Evolutionary conservation across 2,797 vertebrate species (phyloP).

Genomic region (Cichlasoma orientale): DNA sequence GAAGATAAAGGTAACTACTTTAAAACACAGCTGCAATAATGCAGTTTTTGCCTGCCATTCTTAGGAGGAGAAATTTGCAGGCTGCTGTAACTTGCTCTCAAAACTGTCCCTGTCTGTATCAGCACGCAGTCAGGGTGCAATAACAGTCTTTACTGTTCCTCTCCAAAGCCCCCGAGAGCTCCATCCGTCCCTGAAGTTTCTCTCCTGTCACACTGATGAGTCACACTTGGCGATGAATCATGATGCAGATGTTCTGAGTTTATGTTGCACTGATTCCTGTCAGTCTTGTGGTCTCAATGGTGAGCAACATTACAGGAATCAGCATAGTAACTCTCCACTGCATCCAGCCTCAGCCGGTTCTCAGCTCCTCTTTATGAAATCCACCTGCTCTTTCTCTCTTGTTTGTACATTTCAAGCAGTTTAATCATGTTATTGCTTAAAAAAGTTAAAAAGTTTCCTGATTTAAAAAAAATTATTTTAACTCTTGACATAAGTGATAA

Average conservation of each 20-base stretch:
- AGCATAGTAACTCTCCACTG: conserved; percentile 7
- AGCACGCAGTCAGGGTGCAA: background rate
- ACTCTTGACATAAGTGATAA: background rate
- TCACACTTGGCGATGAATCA: conserved; percentile 16
- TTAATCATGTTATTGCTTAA: background rate
- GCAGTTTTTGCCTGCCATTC: background rate
- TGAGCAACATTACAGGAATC: conserved; percentile 37
- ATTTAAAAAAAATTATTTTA: background rate
- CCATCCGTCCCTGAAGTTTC: background rate
- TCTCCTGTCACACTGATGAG: conserved; percentile 24
- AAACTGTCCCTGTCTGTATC: background rate
- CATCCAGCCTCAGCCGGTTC: background rate
- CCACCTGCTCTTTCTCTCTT: background rate
- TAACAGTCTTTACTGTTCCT: background rate
- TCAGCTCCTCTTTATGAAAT: background rate
- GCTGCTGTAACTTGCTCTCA: rapidly evolving
- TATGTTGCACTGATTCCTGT: conserved; percentile 24
- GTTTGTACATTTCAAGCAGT: background rate
- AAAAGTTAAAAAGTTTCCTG: background rate
- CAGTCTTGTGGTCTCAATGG: conserved; percentile 1
- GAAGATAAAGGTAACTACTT: background rate
- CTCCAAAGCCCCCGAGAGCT: background rate
- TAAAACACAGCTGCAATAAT: background rate
- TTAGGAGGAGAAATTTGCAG: background rate
- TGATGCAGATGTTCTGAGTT: conserved; percentile 50